Evolutionary conservation across 2,888 invertebrate genomes (phyloP), one percentile per base, ranked within the genome.

Genomic region (Orthosia incerta): DNA sequence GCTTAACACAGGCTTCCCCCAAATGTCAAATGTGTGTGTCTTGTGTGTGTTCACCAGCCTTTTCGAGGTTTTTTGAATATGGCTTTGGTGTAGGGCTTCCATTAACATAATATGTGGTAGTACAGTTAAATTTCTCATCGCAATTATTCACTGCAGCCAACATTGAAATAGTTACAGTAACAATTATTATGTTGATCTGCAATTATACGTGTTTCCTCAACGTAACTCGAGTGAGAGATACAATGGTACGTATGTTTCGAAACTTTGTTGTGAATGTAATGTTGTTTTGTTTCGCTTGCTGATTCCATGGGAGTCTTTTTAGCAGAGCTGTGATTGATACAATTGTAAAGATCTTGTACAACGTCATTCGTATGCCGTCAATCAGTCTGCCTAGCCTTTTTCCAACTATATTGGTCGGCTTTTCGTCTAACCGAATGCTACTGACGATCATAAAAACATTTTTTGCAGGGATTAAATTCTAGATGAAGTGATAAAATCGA

Each of bases 171-270:
- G 46, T 55, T 26, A 59, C 15, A 31, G n/a, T 26, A 72, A 63
- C 18, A 63, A 67, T 55, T 57, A 68, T 23, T 46, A 53, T 63
- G 57, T 61, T 48, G 55, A 15, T 15, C 26, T 1, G 23, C 51
- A 74, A 68, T 74, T 73, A 80, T 12, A 26, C 4, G n/a, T 13
- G 56, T 74, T 65, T 57, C 64, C 39, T 45, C 9, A 68, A n/a
- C 18, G 67, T 60, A 48, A 57, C 23, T 13, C 4, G 2, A 56
- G 12, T 53, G 13, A 48, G 18, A 55, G 39, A 60, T 20, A 18
- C 50, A 57, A 53, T 67, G 0, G 16, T 16, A 56, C 20, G 16
- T 3, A 11, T 48, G 26, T 81, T 74, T 53, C 31, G 56, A 31
- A 76, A 59, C 11, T n/a, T 31, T 50, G 23, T 60, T 64, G 18